Evolutionary conservation across 2,888 invertebrate genomes (phyloP).

Genomic region (Harmothoe impar): DNA sequence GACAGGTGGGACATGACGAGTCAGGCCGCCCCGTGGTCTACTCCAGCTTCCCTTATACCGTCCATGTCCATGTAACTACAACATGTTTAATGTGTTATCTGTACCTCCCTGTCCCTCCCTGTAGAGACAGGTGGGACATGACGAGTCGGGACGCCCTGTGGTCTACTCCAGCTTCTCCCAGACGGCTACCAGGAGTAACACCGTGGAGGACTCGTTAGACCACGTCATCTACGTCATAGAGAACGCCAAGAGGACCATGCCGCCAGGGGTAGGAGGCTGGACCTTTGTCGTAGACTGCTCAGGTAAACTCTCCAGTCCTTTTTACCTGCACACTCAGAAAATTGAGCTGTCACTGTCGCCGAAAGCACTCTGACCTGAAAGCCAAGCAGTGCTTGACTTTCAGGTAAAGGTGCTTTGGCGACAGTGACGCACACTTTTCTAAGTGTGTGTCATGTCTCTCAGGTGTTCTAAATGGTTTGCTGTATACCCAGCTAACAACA

Average conservation of each 20-base stretch:
- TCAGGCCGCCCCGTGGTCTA: slow-evolving; percentile 81
- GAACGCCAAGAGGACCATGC: slow-evolving; percentile 80
- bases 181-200: slow-evolving; percentile 75
- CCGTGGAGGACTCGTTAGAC: slow-evolving; percentile 78
- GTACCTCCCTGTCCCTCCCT: not conserved
- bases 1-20: slow-evolving; percentile 82
- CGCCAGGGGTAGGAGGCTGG: slow-evolving; percentile 76
- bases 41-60: too few species aligned
- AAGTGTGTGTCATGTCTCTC: too few species aligned
- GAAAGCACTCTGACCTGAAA: too few species aligned
- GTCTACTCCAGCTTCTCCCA: slow-evolving; percentile 81
- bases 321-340: not conserved
- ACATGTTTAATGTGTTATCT: too few species aligned
- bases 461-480: too few species aligned
- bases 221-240: slow-evolving; percentile 81
- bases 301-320: slow-evolving; percentile 78
- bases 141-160: slow-evolving; percentile 79
- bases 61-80: too few species aligned
- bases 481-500: too few species aligned
- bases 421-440: too few species aligned
- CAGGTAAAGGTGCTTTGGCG: too few species aligned
- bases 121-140: slow-evolving; percentile 82
- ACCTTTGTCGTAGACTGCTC: slow-evolving; percentile 81
- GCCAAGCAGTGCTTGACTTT: too few species aligned
- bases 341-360: too few species aligned